A percentile compares a stretch with the other conserved stretches of the same genome.
Evolutionary conservation across 2,113 vertebrate species (phyloP).

Genomic region (Tiliqua scincoides): DNA sequence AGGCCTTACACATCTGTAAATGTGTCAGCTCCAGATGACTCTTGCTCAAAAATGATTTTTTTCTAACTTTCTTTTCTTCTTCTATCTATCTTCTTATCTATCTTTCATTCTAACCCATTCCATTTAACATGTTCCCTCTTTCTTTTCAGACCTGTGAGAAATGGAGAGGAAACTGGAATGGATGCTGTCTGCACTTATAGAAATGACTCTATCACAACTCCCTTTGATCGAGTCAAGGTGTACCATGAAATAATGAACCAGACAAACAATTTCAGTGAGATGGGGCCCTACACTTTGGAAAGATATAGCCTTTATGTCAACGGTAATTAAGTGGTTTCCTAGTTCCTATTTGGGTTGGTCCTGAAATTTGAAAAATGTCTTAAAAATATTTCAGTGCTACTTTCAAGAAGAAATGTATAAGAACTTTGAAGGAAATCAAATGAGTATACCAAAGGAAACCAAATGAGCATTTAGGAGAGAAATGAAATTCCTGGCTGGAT

Average conservation of each 20-base stretch:
- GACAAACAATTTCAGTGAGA: conserved; percentile 39
- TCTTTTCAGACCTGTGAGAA: conserved; percentile 27
- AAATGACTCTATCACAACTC: background rate
- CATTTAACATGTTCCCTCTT: background rate
- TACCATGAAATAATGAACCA: conserved; percentile 44
- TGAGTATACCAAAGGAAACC: no score
- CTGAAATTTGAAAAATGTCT: no score
- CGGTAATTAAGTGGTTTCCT: background rate
- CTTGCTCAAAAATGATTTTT: background rate
- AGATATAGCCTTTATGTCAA: conserved; percentile 42
- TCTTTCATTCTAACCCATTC: no score
- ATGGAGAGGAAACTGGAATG: conserved; percentile 1
- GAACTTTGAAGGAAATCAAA: no score
- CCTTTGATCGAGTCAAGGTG: conserved; percentile 31
- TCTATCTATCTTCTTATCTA: no score
- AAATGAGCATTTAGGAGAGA: no score
- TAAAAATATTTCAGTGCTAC: no score
- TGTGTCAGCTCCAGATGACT: background rate
- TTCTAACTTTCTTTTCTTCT: background rate
- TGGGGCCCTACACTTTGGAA: conserved; percentile 42
- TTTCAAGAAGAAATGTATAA: background rate
- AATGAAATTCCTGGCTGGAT: no score
- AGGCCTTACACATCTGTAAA: background rate
- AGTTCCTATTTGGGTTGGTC: no score
- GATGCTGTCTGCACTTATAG: conserved; percentile 63